phyloP scores from a whole-genome alignment of 2,888 invertebrate genomes.

The Cyaniris semiargus region DNA sequence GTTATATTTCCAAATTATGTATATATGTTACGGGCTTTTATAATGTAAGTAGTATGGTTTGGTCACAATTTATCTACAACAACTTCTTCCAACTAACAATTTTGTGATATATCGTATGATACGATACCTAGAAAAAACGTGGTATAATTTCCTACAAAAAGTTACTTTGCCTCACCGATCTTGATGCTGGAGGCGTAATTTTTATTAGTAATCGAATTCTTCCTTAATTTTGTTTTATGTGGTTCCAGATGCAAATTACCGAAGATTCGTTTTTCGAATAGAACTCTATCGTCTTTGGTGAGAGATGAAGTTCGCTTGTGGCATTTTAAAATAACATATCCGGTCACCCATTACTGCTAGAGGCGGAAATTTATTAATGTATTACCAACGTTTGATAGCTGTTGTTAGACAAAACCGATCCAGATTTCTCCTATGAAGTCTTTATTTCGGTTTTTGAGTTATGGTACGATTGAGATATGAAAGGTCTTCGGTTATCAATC shows the following conservation, averaged over 20 bases:
- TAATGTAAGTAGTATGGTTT: background rate
- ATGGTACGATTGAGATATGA: slow-evolving; percentile 54
- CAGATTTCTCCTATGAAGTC: slow-evolving; percentile 61
- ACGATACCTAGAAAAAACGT: slow-evolving; percentile 33
- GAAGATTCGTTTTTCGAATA: slow-evolving; percentile 39
- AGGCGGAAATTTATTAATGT: slow-evolving; percentile 74
- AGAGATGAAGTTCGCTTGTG: slow-evolving; percentile 42
- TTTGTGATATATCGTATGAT: slow-evolving; percentile 27
- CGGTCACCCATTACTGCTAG: slow-evolving; percentile 68
- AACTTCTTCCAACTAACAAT: background rate
- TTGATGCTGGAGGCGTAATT: slow-evolving; percentile 68
- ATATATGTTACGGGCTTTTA: background rate
- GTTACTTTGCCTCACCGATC: slow-evolving; percentile 59
- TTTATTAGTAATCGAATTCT: slow-evolving; percentile 70
- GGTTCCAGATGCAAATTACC: slow-evolving; percentile 71
- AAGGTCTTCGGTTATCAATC: slow-evolving; percentile 49
- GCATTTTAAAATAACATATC: slow-evolving; percentile 55
- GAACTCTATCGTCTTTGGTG: slow-evolving; percentile 37
- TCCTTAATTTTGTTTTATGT: slow-evolving; percentile 76
- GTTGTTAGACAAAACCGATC: slow-evolving; percentile 66
- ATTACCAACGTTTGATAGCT: slow-evolving; percentile 66
- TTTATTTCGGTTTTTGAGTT: slow-evolving; percentile 62
- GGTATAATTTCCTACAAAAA: slow-evolving; percentile 44
- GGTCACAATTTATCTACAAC: background rate
- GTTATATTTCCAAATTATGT: background rate